These are phyloP conservation scores for Alsophila aescularia DNA, from an alignment of 2,888 invertebrate species.

Conservation along the genomic window DNA sequence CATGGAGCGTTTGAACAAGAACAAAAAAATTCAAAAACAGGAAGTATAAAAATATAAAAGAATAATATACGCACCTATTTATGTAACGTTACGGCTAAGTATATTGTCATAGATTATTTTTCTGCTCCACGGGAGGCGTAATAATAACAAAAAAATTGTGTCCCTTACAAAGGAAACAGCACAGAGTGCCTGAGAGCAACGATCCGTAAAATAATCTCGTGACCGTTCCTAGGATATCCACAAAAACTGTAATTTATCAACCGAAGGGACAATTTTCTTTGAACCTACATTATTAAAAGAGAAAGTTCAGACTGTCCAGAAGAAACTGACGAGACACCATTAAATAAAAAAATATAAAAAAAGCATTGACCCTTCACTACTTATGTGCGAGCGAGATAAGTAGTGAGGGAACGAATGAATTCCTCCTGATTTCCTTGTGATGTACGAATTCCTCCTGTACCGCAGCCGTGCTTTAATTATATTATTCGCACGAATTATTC, in stretches of 20 bases:
- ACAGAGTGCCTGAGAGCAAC: constrained; percentile 50
- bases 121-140: constrained; percentile 15
- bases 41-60: not conserved
- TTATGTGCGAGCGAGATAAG: too few relatives aligned
- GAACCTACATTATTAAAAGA: too few relatives aligned
- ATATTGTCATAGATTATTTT: constrained; percentile 14
- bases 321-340: too few relatives aligned
- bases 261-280: constrained; percentile 27
- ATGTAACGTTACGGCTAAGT: not conserved
- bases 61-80: not conserved
- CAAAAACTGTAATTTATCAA: constrained; percentile 47
- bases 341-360: too few relatives aligned
- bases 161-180: constrained; percentile 45
- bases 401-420: too few relatives aligned
- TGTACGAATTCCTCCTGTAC: too few relatives aligned
- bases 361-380: too few relatives aligned
- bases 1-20: not conserved
- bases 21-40: not conserved
- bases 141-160: constrained; percentile 35
- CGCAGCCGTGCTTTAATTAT: too few relatives aligned
- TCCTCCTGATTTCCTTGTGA: too few relatives aligned
- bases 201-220: constrained; percentile 59
- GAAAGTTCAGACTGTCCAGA: too few relatives aligned
- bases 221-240: constrained; percentile 50
- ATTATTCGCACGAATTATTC: too few relatives aligned